Percentiles rank a stretch among this genome's conserved stretches.
Evolutionary conservation across 1,140 invertebrate genomes (phyloP).

Genomic region (Diorhabda carinulata): DNA sequence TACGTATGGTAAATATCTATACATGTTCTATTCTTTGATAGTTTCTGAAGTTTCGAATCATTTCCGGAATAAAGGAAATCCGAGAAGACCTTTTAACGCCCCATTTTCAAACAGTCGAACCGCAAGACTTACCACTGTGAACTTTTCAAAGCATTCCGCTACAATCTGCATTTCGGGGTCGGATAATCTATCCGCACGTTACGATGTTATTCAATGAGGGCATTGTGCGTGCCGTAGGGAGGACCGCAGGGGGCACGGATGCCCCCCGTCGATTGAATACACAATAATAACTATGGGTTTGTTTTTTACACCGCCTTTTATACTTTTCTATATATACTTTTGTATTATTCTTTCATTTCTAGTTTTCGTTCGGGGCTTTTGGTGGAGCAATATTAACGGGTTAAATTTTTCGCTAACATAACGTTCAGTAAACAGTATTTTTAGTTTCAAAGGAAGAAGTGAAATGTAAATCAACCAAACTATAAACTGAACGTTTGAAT

Average conservation of each 20-base stretch:
- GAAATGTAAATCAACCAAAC: too few species aligned
- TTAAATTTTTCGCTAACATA: too few species aligned
- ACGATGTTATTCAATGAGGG: slow-evolving; percentile 22
- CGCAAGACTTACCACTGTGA: slow-evolving; percentile 22
- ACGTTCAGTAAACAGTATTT: too few species aligned
- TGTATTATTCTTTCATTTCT: slow-evolving; percentile 21
- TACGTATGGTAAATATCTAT: too few species aligned
- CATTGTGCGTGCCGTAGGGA: slow-evolving; percentile 22
- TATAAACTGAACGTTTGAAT: too few species aligned
- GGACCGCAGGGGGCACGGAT: slow-evolving; percentile 22
- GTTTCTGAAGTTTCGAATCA: slow-evolving; percentile 8
- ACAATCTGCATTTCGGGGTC: slow-evolving; percentile 26
- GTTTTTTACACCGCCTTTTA: slow-evolving; percentile 25
- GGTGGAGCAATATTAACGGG: too few species aligned
- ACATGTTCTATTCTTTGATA: slow-evolving; percentile 6
- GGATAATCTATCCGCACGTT: slow-evolving; percentile 21
- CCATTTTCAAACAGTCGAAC: slow-evolving; percentile 12
- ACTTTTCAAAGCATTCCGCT: slow-evolving; percentile 25
- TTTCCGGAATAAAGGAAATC: not conserved
- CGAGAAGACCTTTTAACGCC: slow-evolving; percentile 19
- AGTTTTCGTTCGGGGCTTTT: not conserved
- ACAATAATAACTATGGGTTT: slow-evolving; percentile 24
- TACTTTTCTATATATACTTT: slow-evolving; percentile 16
- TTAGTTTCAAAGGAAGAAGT: too few species aligned
- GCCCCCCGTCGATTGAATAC: slow-evolving; percentile 23